Percentiles rank a stretch among this genome's conserved stretches.
Evolutionary conservation across 2,113 vertebrate species (phyloP).

Genomic region (Crotalus viridis): DNA sequence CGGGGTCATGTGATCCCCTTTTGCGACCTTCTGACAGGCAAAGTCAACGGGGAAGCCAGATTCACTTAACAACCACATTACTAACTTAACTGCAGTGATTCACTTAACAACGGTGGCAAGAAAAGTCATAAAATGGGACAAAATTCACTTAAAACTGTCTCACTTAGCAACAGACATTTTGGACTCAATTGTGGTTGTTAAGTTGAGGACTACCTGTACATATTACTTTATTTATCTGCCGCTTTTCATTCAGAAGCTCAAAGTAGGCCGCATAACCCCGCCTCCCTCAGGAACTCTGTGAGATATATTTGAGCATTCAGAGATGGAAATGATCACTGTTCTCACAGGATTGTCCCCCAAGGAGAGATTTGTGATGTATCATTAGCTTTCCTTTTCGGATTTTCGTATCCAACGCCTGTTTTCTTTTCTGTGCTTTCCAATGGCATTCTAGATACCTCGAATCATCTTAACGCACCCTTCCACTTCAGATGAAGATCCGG

Average conservation of each 20-base stretch:
- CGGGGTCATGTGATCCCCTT: not conserved
- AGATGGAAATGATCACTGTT: not conserved
- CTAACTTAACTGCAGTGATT: not conserved
- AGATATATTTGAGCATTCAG: not conserved
- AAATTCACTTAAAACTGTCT: not conserved
- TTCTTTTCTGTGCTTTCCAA: conserved; percentile 26
- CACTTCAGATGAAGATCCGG: conserved; percentile 81
- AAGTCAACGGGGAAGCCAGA: not conserved
- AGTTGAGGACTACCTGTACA: not conserved
- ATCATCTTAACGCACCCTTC: conserved; percentile 84
- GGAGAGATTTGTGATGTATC: not conserved
- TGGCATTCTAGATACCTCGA: conserved; percentile 74
- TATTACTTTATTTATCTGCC: not conserved
- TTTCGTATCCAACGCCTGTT: conserved; percentile 25
- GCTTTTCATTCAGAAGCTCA: not conserved
- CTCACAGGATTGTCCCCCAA: not conserved
- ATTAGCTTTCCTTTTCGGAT: not conserved
- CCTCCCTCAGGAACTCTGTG: not conserved
- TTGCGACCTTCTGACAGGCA: not conserved
- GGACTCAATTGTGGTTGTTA: not conserved
- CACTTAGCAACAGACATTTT: too few species aligned
- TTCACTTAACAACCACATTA: not conserved
- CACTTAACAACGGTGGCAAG: not conserved
- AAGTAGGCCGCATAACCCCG: not conserved
- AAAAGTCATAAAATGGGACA: not conserved